Conservation (phyloP, 2,797 vertebrate species). For the Cercopithecus neglectus region DNA sequence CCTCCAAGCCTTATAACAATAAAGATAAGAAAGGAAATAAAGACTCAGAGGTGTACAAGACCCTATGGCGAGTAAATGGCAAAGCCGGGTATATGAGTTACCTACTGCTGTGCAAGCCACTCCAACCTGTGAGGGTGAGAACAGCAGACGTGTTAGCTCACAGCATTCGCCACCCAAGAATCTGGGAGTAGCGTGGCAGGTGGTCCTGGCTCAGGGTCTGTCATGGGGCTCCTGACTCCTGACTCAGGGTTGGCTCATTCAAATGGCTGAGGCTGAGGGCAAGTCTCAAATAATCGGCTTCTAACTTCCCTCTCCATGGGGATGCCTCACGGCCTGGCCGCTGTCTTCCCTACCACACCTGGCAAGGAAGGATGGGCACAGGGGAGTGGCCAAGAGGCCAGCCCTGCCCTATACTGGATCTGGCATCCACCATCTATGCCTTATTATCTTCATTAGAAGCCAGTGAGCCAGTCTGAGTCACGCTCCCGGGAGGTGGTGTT, state of each 20-base stretch:
- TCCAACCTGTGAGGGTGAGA: not conserved
- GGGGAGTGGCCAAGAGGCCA: fast-evolving
- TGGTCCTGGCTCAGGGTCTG: not conserved
- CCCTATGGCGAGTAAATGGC: not conserved
- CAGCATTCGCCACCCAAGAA: not conserved
- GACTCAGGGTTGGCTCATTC: not conserved
- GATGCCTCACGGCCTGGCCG: fast-evolving
- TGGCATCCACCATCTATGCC: too few relatives aligned
- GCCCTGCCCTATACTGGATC: not conserved
- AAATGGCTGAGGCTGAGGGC: not conserved
- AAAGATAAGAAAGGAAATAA: too few relatives aligned
- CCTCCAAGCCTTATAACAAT: not conserved
- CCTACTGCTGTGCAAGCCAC: not conserved
- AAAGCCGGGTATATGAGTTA: not conserved
- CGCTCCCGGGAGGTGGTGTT: not conserved
- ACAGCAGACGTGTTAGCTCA: fast-evolving
- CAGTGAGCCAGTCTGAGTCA: not conserved
- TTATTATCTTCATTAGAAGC: too few relatives aligned
- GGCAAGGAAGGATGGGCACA: not conserved
- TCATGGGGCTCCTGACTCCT: not conserved
- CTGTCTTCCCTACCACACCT: not conserved
- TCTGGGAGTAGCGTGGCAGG: not conserved
- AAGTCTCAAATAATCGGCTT: not conserved
- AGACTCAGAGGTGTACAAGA: not conserved
- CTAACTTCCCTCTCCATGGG: fast-evolving